Evolutionary conservation across 2,888 invertebrate species (phyloP), one percentile per base, ranked within the genome.

Genomic region (Polydrusus tereticollis): DNA sequence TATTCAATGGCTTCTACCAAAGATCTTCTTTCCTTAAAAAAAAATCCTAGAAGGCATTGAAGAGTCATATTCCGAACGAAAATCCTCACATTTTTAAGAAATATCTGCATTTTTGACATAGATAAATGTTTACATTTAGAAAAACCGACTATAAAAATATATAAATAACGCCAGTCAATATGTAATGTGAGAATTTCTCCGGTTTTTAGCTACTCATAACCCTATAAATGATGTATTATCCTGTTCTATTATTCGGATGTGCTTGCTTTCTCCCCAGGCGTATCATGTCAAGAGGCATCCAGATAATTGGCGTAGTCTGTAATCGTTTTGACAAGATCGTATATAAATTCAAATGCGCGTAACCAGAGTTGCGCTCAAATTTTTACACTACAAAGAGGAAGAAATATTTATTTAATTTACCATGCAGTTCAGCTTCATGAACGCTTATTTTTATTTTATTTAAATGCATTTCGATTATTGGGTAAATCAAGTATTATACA

Each of bases 291-390:
- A 77, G 76, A 77, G 78, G 72, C 74, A 75, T 70, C 72, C 69
- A 77, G 78, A 80, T 77, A 78, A 79, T 83, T 83, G 83, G 83
- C 83, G 81, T 81, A 79, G 79, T 77, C 78, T 77, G 80, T 83
- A 83, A 83, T 83, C 80, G 77, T 76, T 74, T 77, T 82, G 83
- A 83, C 83, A 83, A 82, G 78, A 78, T 81, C 82, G 82, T 83
- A 83, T 83, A 83, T 72, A 72, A 83, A 83, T 83, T 83, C 83
- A 83, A 83, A 83, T 83, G 80, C 79, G 79, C 74, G 75, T 78
- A 79, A 76, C 77, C 79, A 75, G 59, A 59, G 52, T 66, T 59
- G 60, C 20, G 43, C 6, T 45, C 43, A 26, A 18, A 59, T 59
- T 66, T 52, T 33, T 45, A 23, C 60, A 41, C 57, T n/a, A 38